phyloP scores from a whole-genome alignment of 2,113 vertebrate genomes.

The Oreochromis tanganicae region DNA sequence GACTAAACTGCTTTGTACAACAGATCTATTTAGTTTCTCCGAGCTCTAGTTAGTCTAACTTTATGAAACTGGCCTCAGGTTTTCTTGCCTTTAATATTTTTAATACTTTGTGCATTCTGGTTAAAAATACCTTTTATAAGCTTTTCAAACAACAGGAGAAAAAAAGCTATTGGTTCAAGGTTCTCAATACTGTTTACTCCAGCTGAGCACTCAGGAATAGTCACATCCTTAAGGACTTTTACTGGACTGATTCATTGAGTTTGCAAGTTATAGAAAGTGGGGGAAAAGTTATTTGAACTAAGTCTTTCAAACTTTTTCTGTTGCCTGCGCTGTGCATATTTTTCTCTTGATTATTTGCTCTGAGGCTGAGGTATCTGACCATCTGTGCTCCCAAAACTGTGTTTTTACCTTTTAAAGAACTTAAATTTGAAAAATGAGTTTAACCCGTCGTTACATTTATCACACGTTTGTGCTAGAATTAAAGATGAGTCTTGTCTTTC shows the following conservation, averaged over 20 bases:
- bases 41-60: not conserved
- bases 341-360: not conserved
- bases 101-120: not conserved
- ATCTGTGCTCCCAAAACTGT: not conserved
- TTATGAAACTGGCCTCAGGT: not conserved
- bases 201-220: not conserved
- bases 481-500: fast-evolving
- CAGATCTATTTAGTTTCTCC: not conserved
- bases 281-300: not conserved
- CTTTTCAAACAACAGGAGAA: fast-evolving
- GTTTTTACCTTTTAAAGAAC: fast-evolving
- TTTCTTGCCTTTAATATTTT: not conserved
- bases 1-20: not conserved
- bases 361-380: not conserved
- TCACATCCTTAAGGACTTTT: not conserved
- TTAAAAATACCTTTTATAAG: not conserved
- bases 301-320: not conserved
- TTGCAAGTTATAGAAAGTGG: not conserved
- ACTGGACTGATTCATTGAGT: not conserved
- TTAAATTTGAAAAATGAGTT: not conserved
- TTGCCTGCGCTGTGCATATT: not conserved
- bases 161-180: fast-evolving
- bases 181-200: not conserved
- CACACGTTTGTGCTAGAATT: not conserved
- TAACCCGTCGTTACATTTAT: fast-evolving